These are phyloP conservation scores for Albula goreensis DNA, from an alignment of 2,113 vertebrate genomes.

Conservation along the genomic window DNA sequence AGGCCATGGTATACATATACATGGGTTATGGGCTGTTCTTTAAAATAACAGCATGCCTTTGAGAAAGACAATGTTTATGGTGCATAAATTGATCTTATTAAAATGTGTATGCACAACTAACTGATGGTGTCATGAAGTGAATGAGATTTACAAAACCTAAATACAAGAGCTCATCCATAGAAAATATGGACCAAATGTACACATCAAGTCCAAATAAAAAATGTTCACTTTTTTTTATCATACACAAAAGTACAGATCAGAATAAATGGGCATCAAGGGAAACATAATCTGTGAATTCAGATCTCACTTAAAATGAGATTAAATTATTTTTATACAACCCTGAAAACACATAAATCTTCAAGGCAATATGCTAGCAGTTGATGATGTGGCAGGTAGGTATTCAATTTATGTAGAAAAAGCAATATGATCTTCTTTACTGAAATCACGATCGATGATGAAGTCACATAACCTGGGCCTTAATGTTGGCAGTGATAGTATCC, in stretches of 20 bases:
- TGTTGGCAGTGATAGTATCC: background rate
- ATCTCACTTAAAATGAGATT: background rate
- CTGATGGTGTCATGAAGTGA: background rate
- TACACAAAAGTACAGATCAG: background rate
- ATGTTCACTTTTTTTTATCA: background rate
- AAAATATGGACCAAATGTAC: background rate
- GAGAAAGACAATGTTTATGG: background rate
- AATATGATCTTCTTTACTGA: background rate
- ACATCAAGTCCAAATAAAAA: background rate
- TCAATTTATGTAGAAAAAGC: background rate
- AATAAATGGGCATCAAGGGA: background rate
- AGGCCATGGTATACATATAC: constrained; percentile 1
- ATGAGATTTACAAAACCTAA: background rate
- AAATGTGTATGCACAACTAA: background rate
- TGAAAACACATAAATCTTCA: background rate
- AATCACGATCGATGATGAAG: background rate
- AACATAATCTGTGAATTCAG: background rate
- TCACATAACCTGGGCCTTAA: background rate
- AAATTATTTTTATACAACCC: background rate
- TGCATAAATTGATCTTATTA: background rate
- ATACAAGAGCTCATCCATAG: background rate
- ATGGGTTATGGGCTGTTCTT: background rate
- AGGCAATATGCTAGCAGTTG: background rate
- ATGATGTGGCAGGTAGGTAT: background rate
- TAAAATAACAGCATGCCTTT: background rate